Evolutionary conservation across 2,113 vertebrate genomes (phyloP).

Genomic region (Phrynosoma blainvillii): DNA sequence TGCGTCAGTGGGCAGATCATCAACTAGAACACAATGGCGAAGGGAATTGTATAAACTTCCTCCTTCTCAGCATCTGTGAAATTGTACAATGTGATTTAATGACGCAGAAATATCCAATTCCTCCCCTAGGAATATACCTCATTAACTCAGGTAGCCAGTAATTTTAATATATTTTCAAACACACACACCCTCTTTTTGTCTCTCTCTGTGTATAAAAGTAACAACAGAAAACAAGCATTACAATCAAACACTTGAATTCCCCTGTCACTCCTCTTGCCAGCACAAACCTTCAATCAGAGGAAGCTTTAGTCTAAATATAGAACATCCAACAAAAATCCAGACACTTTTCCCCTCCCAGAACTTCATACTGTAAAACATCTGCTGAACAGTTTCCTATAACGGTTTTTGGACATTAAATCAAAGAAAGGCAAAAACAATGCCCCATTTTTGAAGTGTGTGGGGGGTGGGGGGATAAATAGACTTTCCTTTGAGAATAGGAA

Average conservation of each 20-base stretch:
- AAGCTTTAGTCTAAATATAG: constrained; percentile 83
- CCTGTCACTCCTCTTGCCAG: constrained; percentile 59
- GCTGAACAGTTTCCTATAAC: constrained; percentile 87
- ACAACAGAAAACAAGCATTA: constrained; percentile 63
- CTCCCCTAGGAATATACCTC: constrained; percentile 41
- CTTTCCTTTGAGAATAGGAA: constrained; percentile 77
- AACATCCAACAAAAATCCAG: constrained; percentile 69
- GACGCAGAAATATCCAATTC: constrained; percentile 20
- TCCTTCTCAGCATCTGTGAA: constrained; percentile 27
- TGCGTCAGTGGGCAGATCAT: background rate
- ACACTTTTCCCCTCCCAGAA: constrained; percentile 63
- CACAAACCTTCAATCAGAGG: constrained; percentile 78
- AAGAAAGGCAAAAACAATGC: constrained; percentile 83
- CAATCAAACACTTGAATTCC: constrained; percentile 65
- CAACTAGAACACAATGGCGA: background rate
- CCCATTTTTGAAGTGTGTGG: constrained; percentile 70
- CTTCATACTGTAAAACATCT: constrained; percentile 83
- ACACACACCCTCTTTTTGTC: background rate
- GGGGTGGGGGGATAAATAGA: constrained; percentile 64
- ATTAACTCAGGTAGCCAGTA: constrained; percentile 7
- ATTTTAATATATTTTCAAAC: constrained; percentile 48
- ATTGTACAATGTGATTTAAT: background rate
- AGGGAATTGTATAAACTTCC: background rate
- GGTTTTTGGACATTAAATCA: constrained; percentile 87
- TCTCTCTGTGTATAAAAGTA: background rate